Evolutionary conservation across 2,888 invertebrate genomes (phyloP).

Genomic region (Drosophila yooni): DNA sequence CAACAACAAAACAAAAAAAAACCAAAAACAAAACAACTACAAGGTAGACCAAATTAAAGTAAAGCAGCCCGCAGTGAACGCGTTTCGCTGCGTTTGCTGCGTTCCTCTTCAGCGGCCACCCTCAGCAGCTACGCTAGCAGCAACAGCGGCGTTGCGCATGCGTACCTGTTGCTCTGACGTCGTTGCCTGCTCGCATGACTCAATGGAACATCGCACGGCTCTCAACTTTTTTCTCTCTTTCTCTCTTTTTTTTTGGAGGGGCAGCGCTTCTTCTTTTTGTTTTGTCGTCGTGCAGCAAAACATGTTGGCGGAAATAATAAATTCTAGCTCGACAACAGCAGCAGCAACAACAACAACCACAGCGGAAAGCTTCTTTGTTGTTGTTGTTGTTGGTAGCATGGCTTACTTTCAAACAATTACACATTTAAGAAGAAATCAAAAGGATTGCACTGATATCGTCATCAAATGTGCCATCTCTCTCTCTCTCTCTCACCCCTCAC

Average conservation of each 20-base stretch:
- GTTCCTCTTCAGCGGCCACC: constrained; percentile 71
- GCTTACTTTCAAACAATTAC: constrained; percentile 35
- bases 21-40: constrained; percentile 22
- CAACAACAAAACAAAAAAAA: constrained; percentile 17
- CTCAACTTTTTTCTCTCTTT: constrained; percentile 46
- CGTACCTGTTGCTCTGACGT: constrained; percentile 51
- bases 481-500: no score
- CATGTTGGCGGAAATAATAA: constrained; percentile 77
- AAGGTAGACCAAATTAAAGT: constrained; percentile 62
- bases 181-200: constrained; percentile 46
- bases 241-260: constrained; percentile 8
- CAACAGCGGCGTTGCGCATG: constrained; percentile 47
- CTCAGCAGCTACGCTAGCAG: constrained; percentile 35
- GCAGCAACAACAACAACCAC: constrained; percentile 30
- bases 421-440: constrained; percentile 54
- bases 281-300: constrained; percentile 43
- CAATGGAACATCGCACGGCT: constrained; percentile 52
- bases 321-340: constrained; percentile 69
- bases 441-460: constrained; percentile 40
- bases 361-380: constrained; percentile 38
- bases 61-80: constrained; percentile 76
- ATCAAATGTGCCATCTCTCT: background rate
- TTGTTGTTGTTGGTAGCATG: constrained; percentile 37
- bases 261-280: constrained; percentile 8
- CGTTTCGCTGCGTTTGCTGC: constrained; percentile 78